A percentile compares a stretch with the other conserved stretches of the same genome.
Conservation (phyloP, 1,140 invertebrate genomes). For the Scylla paramamosain region DNA sequence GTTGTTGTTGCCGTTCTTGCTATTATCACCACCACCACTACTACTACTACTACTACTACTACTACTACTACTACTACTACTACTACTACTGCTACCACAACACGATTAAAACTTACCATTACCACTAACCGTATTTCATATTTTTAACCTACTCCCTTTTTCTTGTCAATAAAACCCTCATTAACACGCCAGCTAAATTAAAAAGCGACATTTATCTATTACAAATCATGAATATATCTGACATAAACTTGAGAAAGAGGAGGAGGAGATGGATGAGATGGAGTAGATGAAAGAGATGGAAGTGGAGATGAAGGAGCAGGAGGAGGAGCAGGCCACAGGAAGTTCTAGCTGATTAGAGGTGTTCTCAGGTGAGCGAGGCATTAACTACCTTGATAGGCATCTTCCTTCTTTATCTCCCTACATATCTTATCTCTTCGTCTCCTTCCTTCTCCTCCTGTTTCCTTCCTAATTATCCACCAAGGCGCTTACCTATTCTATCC, state of each 20-base stretch:
- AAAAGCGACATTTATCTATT: too few species aligned
- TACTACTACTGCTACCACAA: neutral
- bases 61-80: neutral
- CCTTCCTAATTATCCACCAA: neutral
- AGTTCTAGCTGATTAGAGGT: neutral
- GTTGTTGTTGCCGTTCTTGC: neutral
- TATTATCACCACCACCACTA: neutral
- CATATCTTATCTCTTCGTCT: neutral
- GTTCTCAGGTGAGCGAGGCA: neutral
- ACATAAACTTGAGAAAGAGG: neutral
- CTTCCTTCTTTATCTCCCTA: slow-evolving; percentile 1
- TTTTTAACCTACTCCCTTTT: neutral
- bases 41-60: neutral
- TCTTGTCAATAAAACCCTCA: neutral
- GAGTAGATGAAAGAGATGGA: neutral
- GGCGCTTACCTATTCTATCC: neutral
- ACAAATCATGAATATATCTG: neutral
- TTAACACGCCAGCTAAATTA: too few species aligned
- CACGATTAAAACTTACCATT: neutral
- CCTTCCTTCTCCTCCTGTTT: neutral
- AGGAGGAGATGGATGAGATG: neutral
- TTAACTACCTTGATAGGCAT: slow-evolving; percentile 12
- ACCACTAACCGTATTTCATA: neutral
- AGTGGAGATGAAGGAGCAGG: neutral
- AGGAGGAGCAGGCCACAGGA: neutral